These are phyloP conservation scores for Meleagris gallopavo DNA, from an alignment of 2,113 vertebrate genomes.

Conservation along the genomic window DNA sequence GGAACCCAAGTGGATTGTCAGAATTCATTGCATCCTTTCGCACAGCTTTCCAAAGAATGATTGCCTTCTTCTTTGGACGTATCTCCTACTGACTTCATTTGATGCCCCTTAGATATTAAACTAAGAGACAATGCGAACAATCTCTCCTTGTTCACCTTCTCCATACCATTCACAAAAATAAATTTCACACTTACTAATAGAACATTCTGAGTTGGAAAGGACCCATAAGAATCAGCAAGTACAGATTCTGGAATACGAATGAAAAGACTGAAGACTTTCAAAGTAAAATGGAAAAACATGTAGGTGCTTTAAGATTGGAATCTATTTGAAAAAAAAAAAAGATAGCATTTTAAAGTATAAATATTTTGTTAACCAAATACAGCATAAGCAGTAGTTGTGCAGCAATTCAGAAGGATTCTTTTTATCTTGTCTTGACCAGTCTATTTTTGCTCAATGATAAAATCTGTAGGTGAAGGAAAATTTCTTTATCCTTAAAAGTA, in stretches of 20 bases:
- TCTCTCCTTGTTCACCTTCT: neutral
- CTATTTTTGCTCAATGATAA: neutral
- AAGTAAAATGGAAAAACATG: no score
- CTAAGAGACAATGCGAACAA: no score
- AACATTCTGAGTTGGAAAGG: no score
- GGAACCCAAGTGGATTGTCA: neutral
- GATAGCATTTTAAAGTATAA: neutral
- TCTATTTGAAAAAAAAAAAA: no score
- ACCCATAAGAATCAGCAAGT: no score
- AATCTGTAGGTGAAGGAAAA: neutral
- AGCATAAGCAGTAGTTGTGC: neutral
- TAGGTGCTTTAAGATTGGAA: no score
- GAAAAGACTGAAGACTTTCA: no score
- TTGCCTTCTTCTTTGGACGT: neutral
- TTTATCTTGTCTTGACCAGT: neutral
- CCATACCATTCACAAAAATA: rapidly evolving
- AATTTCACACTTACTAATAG: neutral
- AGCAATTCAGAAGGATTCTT: neutral
- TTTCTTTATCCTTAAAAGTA: neutral
- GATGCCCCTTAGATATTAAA: neutral
- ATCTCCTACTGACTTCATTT: neutral
- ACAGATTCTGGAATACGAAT: no score
- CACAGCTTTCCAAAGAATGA: neutral
- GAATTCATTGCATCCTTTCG: neutral
- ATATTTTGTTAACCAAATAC: neutral